Conservation (phyloP, 2,888 invertebrate species). For the Trichogramma evanescens region DNA sequence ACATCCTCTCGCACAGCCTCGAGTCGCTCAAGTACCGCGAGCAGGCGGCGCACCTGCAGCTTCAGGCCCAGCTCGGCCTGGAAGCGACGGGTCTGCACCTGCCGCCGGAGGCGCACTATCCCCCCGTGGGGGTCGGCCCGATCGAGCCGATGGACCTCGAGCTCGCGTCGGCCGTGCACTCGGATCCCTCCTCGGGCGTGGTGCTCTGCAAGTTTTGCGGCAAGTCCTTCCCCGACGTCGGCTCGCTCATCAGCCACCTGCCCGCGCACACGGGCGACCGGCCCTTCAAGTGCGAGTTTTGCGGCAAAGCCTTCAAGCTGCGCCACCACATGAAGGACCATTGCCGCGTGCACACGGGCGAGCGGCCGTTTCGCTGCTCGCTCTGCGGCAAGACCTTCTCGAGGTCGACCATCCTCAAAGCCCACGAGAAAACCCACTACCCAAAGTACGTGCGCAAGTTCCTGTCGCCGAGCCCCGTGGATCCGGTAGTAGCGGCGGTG, state of each 20-base stretch:
- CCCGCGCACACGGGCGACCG: constrained; percentile 85
- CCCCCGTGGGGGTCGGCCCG: constrained; percentile 32
- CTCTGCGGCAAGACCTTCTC: constrained; percentile 88
- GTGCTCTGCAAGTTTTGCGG: constrained; percentile 89
- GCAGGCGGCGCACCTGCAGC: constrained; percentile 51
- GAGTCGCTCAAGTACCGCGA: constrained; percentile 83
- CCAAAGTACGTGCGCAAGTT: constrained; percentile 87
- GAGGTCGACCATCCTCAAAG: constrained; percentile 82
- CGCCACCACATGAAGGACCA: constrained; percentile 93
- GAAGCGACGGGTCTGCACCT: constrained; percentile 43
- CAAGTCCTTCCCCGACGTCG: constrained; percentile 85
- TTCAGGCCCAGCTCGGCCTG: constrained; percentile 48
- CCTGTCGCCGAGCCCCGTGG: constrained; percentile 78
- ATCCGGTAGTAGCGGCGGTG: constrained; percentile 62
- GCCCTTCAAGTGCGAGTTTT: constrained; percentile 89
- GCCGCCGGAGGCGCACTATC: constrained; percentile 44
- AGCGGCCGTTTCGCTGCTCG: constrained; percentile 81
- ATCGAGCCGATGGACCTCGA: constrained; percentile 57
- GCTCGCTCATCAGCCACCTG: constrained; percentile 78
- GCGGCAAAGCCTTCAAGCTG: constrained; percentile 87
- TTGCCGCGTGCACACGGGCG: constrained; percentile 86
- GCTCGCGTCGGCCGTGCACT: constrained; percentile 33
- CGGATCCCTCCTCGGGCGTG: constrained; percentile 63
- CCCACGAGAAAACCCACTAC: constrained; percentile 88
- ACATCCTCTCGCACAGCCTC: constrained; percentile 81